These are phyloP conservation scores for Hyposoter dolosus DNA, from an alignment of 2,888 invertebrate species.

Conservation along the genomic window DNA sequence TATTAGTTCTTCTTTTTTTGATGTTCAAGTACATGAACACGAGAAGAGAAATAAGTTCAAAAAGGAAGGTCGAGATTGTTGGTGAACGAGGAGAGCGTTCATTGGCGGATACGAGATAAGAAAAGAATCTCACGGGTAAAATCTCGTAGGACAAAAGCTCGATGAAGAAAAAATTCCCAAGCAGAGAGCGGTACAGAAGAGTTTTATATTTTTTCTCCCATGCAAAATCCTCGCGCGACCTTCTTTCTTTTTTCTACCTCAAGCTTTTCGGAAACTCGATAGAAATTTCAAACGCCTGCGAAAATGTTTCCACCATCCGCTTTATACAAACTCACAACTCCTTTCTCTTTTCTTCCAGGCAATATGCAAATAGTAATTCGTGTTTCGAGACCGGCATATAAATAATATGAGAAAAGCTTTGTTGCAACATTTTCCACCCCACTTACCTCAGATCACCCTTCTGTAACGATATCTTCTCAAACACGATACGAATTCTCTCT, in stretches of 20 bases:
- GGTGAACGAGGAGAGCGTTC: constrained; percentile 30
- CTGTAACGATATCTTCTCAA: constrained; percentile 92
- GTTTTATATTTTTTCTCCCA: constrained; percentile 40
- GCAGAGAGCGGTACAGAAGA: background rate
- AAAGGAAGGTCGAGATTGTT: constrained; percentile 25
- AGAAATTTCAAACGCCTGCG: constrained; percentile 61
- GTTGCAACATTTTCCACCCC: constrained; percentile 25
- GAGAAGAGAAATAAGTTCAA: background rate
- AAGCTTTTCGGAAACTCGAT: constrained; percentile 64
- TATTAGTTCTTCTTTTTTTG: constrained; percentile 38
- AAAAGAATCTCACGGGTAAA: constrained; percentile 42
- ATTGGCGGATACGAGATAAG: constrained; percentile 34
- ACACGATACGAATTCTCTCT: constrained; percentile 92
- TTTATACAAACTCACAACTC: constrained; percentile 6
- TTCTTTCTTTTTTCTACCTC: constrained; percentile 15
- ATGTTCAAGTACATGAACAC: background rate
- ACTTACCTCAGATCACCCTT: constrained; percentile 92
- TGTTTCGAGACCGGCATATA: constrained; percentile 60
- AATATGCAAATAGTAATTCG: constrained; percentile 65
- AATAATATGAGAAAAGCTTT: constrained; percentile 50
- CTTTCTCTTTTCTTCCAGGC: constrained; percentile 18
- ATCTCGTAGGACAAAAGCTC: constrained; percentile 35
- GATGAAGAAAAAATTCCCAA: constrained; percentile 46
- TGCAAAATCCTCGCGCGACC: constrained; percentile 47
- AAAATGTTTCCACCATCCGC: constrained; percentile 13